These are phyloP conservation scores for Catharus fuscescens DNA, from an alignment of 2,113 vertebrate genomes.

Conservation along the genomic window DNA sequence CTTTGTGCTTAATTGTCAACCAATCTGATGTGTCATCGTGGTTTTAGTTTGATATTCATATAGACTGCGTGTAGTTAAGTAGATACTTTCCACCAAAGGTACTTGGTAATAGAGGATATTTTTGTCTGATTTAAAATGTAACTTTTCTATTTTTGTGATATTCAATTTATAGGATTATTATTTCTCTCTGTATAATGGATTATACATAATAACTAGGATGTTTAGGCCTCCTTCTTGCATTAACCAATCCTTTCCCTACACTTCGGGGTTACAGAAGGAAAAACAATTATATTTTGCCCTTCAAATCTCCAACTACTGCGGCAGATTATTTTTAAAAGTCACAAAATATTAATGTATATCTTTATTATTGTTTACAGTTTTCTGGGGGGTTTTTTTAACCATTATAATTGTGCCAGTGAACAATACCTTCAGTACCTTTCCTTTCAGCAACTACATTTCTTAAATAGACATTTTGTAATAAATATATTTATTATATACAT, in stretches of 20 bases:
- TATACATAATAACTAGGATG: neutral
- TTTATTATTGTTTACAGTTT: neutral
- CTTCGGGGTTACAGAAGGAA: neutral
- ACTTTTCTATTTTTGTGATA: neutral
- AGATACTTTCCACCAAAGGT: neutral
- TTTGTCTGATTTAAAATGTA: neutral
- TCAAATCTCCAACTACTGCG: neutral
- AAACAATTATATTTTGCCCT: neutral
- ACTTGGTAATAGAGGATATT: neutral
- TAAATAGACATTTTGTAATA: no score
- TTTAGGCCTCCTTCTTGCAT: neutral
- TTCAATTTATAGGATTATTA: neutral
- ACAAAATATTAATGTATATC: neutral
- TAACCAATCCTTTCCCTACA: neutral
- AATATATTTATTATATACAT: no score
- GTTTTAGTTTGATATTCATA: neutral
- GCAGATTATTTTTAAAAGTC: neutral
- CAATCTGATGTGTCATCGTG: neutral
- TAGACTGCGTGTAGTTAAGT: neutral
- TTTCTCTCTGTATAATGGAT: neutral
- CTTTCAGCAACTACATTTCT: neutral
- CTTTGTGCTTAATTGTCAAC: neutral
- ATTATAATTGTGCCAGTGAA: neutral
- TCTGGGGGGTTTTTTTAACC: neutral
- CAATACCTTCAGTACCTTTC: neutral